A percentile compares a stretch with the other conserved stretches of the same genome.
Evolutionary conservation across 2,113 vertebrate genomes (phyloP).

Genomic region (Zosterops hypoxanthus): DNA sequence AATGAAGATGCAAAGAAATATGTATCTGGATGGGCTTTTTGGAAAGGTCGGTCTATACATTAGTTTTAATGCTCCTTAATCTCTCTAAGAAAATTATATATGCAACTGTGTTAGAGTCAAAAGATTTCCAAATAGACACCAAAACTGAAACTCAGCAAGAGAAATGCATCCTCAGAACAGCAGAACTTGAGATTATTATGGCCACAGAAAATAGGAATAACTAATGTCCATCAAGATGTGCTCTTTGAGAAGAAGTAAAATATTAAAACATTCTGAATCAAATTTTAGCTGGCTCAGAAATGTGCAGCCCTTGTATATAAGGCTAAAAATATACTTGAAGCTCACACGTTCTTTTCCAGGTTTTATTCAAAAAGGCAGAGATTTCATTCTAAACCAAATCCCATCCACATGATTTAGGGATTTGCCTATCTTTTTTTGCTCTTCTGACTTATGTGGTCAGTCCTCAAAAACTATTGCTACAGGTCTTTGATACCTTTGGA

Average conservation of each 20-base stretch:
- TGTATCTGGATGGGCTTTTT: neutral
- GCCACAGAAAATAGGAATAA: neutral
- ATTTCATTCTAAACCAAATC: neutral
- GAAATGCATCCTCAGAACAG: neutral
- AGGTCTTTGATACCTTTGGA: neutral
- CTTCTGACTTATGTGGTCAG: neutral
- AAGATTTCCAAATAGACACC: neutral
- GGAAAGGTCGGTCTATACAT: neutral
- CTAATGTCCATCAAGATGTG: neutral
- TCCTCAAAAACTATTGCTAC: neutral
- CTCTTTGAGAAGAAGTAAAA: neutral
- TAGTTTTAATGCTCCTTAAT: neutral
- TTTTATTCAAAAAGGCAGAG: neutral
- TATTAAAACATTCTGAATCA: neutral
- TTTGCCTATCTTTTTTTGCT: neutral
- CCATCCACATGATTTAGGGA: neutral
- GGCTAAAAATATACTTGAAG: neutral
- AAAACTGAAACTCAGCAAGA: neutral
- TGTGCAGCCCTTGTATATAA: neutral
- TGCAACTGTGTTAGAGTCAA: neutral
- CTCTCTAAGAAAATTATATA: neutral
- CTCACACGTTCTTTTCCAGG: fast-evolving
- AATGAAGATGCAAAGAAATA: neutral
- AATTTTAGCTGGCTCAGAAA: neutral
- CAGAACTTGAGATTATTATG: neutral